Conservation (phyloP, 2,113 vertebrate genomes). For the Rhinolophus ferrumequinum region DNA sequence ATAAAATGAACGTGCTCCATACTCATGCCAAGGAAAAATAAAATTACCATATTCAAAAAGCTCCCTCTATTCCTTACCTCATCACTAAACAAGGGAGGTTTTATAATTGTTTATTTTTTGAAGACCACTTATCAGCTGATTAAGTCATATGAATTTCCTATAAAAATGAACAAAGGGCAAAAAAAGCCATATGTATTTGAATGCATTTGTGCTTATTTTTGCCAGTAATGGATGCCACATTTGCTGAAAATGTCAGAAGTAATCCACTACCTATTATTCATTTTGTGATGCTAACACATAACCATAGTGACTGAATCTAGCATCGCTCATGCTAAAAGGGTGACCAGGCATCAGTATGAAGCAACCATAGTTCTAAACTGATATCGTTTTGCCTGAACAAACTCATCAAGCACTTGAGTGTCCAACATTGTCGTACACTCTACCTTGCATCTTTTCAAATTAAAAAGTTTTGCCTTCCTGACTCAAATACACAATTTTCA, state of each 20-base stretch:
- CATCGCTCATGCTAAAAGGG: neutral
- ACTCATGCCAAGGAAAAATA: neutral
- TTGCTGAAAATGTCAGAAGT: constrained; percentile 55
- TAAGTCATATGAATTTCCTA: constrained; percentile 65
- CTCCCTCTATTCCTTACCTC: neutral
- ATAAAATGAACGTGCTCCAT: neutral
- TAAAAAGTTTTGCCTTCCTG: neutral
- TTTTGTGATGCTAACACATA: constrained; percentile 28
- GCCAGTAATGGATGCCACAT: constrained; percentile 39
- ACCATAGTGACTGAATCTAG: constrained; percentile 4
- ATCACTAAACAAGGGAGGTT: neutral
- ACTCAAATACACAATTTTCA: neutral
- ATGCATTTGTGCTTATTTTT: constrained; percentile 56
- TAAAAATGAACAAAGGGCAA: constrained; percentile 46
- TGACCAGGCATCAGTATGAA: neutral
- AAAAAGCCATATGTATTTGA: neutral
- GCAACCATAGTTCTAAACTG: neutral
- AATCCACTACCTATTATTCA: constrained; percentile 25
- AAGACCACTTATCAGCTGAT: neutral
- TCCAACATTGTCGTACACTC: neutral
- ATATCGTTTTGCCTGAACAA: neutral
- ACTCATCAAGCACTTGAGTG: neutral
- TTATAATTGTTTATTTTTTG: neutral
- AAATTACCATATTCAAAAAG: constrained; percentile 7
- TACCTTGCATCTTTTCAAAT: neutral